Evolutionary conservation across 2,113 vertebrate species (phyloP), one percentile per base, ranked within the genome.

Genomic region (Poeciliopsis occidentalis): DNA sequence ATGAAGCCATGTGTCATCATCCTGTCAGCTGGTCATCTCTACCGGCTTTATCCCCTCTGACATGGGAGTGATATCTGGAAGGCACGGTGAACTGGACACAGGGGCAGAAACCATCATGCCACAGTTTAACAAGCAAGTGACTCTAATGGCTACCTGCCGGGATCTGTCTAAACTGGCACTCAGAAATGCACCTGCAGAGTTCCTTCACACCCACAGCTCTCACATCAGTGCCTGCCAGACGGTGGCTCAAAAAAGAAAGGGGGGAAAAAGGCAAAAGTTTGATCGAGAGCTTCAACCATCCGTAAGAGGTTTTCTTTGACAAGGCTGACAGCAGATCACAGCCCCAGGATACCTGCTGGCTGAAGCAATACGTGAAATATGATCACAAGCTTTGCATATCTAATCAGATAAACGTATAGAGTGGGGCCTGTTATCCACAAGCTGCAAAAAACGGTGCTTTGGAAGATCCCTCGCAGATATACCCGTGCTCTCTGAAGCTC

Each of bases 61-160:
- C 22, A 63, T 68, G 68, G 71, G 72, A 69, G 72, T 24, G 13
- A 69, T 54, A 65, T 86, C 83, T 89, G 89, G 85, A 87, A 76
- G 72, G 79, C 39, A 54, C n/a, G 27, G 8, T 30, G 13, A 66
- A 60, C 27, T 67, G 80, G 69, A 80, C 32, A 78, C 71, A 57
- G 68, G 72, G 76, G 78, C 72, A n/a, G 22, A 57, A 57, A 57
- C 24, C 78, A 67, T 74, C 71, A 68, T 47, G 51, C 69, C 67
- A 34, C 67, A 54, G 29, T 84, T 87, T 87, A 84, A 89, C 80
- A 80, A 82, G 82, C 67, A 74, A 85, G 85, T 75, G 81, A 64
- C 69, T 70, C 34, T 75, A 91, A 86, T 86, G 41, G 74, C 78
- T 77, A 67, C 85, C 71, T 78, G 84, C 73, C 12, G 61, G 44